A percentile compares a stretch with the other conserved stretches of the same genome.
Conservation (phyloP, 2,797 vertebrate genomes). For the Nasua narica region DNA sequence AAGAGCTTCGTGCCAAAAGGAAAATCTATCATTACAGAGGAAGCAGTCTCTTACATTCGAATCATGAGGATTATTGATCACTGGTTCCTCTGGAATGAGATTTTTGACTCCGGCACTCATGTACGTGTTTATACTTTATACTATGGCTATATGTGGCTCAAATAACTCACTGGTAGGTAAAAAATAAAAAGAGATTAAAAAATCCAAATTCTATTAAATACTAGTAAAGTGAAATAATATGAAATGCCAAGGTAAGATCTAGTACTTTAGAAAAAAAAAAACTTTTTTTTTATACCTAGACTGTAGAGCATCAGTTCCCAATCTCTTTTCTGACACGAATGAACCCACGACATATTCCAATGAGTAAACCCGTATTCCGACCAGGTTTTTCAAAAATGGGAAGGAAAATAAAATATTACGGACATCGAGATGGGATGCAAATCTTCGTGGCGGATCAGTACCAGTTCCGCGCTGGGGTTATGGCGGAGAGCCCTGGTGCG, state of each 20-base stretch:
- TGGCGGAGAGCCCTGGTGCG: rapidly evolving
- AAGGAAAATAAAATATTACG: background rate
- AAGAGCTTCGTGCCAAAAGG: background rate
- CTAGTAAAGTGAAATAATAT: background rate
- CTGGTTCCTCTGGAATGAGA: background rate
- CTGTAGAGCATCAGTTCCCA: background rate
- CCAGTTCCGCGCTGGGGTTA: background rate
- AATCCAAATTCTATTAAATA: background rate
- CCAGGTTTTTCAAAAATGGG: background rate
- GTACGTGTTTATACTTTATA: background rate
- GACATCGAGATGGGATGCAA: background rate
- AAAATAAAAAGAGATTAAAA: slow-evolving; percentile 4
- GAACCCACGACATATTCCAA: background rate
- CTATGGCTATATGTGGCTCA: background rate
- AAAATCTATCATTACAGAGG: background rate
- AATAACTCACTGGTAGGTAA: background rate
- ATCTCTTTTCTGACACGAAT: background rate
- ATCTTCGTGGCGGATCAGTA: background rate
- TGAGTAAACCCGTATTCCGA: background rate
- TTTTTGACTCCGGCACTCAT: background rate
- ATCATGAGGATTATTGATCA: background rate
- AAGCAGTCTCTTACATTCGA: background rate
- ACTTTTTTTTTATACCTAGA: background rate
- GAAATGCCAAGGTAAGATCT: background rate
- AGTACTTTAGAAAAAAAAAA: background rate